Evolutionary conservation across 2,888 invertebrate genomes (phyloP).

Genomic region (Carterocephalus palaemon): DNA sequence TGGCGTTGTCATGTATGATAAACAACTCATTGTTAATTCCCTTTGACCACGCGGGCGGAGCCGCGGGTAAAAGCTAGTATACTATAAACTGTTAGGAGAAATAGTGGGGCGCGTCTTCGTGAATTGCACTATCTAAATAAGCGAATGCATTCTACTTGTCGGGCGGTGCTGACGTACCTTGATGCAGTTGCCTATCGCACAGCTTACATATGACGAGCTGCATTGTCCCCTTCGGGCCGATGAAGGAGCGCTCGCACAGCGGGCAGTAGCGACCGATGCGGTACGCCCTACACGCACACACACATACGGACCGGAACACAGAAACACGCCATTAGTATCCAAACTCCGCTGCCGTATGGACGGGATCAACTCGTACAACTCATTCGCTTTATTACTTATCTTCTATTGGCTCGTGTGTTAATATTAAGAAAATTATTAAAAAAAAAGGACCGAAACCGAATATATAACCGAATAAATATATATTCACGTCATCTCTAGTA

Average conservation of each 20-base stretch:
- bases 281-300: constrained; percentile 81
- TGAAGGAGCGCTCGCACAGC: constrained; percentile 84
- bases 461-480: no score
- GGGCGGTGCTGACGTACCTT: constrained; percentile 69
- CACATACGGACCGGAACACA: constrained; percentile 73
- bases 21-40: no score
- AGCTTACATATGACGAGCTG: constrained; percentile 80
- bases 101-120: no score
- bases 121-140: no score
- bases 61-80: no score
- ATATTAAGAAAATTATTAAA: no score
- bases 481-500: no score
- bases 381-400: constrained; percentile 58
- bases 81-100: no score
- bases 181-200: constrained; percentile 79
- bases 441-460: no score
- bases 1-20: no score
- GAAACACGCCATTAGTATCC: constrained; percentile 77
- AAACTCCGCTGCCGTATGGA: constrained; percentile 42
- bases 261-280: constrained; percentile 86
- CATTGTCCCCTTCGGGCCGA: constrained; percentile 83
- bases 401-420: constrained; percentile 32
- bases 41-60: no score
- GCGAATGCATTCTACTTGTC: constrained; percentile 34
- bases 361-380: constrained; percentile 26